Evolutionary conservation across 2,888 invertebrate genomes (phyloP), one percentile per base, ranked within the genome.

Genomic region (Trisateles emortualis): DNA sequence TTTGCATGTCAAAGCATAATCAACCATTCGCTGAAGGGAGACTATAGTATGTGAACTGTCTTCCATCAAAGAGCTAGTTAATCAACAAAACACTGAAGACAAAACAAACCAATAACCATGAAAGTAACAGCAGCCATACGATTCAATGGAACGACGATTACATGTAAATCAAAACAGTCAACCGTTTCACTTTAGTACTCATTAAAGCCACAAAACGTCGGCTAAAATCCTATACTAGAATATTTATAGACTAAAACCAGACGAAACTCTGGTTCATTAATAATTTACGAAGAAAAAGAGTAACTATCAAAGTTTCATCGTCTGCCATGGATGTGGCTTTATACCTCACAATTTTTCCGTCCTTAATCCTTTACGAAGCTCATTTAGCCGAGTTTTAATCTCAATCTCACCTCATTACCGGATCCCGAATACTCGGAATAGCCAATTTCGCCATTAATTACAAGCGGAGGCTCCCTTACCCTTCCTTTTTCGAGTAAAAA

Each of bases 391-490:
- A 88, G 86, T 89, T 91, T 91, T 91, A 91, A 92, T 91, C 90
- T 88, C 88, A 87, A 90, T 90, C 90, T 85, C 90, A 89, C 90
- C 92, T 92, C 91, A 92, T 91, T 91, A 90, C 88, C 83, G 83
- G 81, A 83, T 84, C 87, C 87, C 83, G 84, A 92, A 91, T 88
- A 87, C 88, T 89, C 83, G 86, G 90, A 90, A 91, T 88, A 90
- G 92, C 88, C 92, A 92, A 92, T 92, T 91, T 84, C 83, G 78
- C 81, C 91, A 92, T 92, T 92, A 92, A 92, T 91, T 92, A 90
- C 88, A 73, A 78, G 73, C 60, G 72, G 66, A 66, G 74, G 78
- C 83, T 78, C 83, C 83, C 83, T 81, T 84, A 86, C 89, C 87
- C 88, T 86, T 84, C 88, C 88, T 86, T 88, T 90, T 90, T 85